Conservation (phyloP, 2,888 invertebrate genomes). For the Hemithea aestivaria region DNA sequence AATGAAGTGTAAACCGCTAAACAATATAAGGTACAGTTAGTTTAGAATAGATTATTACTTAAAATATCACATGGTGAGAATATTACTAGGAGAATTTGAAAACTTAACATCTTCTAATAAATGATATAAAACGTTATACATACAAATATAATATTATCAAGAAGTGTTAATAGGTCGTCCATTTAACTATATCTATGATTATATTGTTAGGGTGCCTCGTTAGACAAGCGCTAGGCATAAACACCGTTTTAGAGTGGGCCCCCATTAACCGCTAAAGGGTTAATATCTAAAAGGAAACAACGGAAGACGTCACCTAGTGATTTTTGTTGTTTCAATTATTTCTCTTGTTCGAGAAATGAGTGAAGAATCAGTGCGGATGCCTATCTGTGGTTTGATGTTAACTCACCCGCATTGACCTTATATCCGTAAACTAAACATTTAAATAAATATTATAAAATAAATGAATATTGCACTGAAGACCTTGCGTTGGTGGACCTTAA, state of each 20-base stretch:
- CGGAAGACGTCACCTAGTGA: conserved; percentile 24
- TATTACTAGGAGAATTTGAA: conserved; percentile 39
- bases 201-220: no score
- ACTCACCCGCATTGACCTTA: conserved; percentile 6
- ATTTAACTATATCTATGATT: no score
- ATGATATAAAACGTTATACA: neutral
- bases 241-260: no score
- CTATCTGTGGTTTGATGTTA: neutral
- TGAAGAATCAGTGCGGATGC: conserved; percentile 6
- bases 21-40: conserved; percentile 12
- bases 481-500: no score
- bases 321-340: conserved; percentile 20
- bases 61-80: conserved; percentile 68
- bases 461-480: no score
- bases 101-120: conserved; percentile 23
- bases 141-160: conserved; percentile 1
- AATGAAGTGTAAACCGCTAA: conserved; percentile 8
- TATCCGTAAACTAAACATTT: conserved; percentile 6
- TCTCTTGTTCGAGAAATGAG: conserved; percentile 1
- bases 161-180: neutral
- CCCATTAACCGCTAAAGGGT: no score
- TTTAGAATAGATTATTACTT: conserved; percentile 41
- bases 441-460: conserved; percentile 7
- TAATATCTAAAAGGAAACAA: conserved; percentile 5
- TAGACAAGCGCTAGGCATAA: no score